phyloP scores from a whole-genome alignment of 2,888 invertebrate genomes.

The Drosophila yooni region DNA sequence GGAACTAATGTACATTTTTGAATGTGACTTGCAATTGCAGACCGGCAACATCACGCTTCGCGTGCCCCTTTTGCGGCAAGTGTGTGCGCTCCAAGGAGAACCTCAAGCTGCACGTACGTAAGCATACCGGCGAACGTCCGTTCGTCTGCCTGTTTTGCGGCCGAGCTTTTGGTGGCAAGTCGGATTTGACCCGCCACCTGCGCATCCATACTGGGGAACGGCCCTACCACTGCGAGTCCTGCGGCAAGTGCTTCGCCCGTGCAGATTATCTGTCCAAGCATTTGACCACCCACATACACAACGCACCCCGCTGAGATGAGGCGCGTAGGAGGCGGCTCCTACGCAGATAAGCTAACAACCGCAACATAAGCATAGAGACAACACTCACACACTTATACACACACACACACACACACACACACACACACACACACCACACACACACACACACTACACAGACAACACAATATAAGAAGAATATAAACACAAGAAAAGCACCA shows the following conservation, averaged over 20 bases:
- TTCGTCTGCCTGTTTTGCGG: constrained; percentile 96
- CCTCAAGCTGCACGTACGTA: constrained; percentile 93
- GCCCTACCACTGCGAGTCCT: constrained; percentile 96
- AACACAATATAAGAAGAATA: constrained; percentile 8
- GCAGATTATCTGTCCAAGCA: constrained; percentile 96
- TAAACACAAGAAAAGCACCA: neutral
- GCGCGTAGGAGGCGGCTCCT: constrained; percentile 86
- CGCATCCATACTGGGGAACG: constrained; percentile 95
- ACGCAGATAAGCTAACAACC: constrained; percentile 83
- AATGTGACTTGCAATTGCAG: constrained; percentile 48
- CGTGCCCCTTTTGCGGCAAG: constrained; percentile 95
- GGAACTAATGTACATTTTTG: neutral
- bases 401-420: constrained; percentile 13
- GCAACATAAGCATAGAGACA: constrained; percentile 18
- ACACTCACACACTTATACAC: constrained; percentile 20
- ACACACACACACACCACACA: constrained; percentile 24
- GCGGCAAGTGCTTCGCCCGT: constrained; percentile 95
- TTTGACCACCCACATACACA: constrained; percentile 95
- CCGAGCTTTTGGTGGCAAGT: constrained; percentile 94
- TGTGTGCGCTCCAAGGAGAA: constrained; percentile 95
- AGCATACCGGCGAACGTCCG: constrained; percentile 94
- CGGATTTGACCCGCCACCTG: constrained; percentile 93
- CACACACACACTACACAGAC: constrained; percentile 18
- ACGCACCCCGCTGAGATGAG: constrained; percentile 87
- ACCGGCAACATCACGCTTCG: constrained; percentile 88